A percentile compares a stretch with the other conserved stretches of the same genome.
These are phyloP conservation scores for Lucilia cuprina DNA, from an alignment of 1,140 invertebrate genomes.

Conservation along the genomic window DNA sequence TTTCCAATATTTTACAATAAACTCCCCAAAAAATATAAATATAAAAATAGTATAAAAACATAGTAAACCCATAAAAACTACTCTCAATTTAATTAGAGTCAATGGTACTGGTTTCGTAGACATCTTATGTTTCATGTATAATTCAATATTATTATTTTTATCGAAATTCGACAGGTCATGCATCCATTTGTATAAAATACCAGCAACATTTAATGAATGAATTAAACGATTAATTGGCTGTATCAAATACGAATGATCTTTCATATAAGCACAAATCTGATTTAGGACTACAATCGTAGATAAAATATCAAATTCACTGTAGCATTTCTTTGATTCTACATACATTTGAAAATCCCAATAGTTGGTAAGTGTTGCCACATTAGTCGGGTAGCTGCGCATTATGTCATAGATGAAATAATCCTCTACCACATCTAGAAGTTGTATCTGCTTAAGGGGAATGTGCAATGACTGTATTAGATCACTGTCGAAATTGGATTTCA, in stretches of 20 bases:
- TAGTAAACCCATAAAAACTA: neutral
- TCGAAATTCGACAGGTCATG: neutral
- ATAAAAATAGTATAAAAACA: neutral
- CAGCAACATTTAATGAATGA: neutral
- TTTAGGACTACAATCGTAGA: neutral
- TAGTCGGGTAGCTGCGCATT: neutral
- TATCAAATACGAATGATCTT: neutral
- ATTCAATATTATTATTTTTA: neutral
- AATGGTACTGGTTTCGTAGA: neutral
- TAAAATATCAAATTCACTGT: neutral
- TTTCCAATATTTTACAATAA: neutral
- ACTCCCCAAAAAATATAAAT: neutral
- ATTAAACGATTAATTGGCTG: neutral
- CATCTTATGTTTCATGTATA: neutral
- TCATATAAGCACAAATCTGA: constrained; percentile 19
- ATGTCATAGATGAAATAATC: neutral
- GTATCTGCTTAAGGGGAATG: neutral
- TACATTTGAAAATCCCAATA: constrained; percentile 7
- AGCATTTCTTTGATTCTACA: neutral
- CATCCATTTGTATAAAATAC: neutral
- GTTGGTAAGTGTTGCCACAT: neutral
- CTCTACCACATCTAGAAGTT: too few relatives aligned
- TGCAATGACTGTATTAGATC: neutral
- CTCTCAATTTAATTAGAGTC: neutral
- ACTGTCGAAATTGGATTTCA: too few relatives aligned